Evolutionary conservation across 1,140 invertebrate species (phyloP), one percentile per base, ranked within the genome.

Genomic region (Ceratitis capitata): DNA sequence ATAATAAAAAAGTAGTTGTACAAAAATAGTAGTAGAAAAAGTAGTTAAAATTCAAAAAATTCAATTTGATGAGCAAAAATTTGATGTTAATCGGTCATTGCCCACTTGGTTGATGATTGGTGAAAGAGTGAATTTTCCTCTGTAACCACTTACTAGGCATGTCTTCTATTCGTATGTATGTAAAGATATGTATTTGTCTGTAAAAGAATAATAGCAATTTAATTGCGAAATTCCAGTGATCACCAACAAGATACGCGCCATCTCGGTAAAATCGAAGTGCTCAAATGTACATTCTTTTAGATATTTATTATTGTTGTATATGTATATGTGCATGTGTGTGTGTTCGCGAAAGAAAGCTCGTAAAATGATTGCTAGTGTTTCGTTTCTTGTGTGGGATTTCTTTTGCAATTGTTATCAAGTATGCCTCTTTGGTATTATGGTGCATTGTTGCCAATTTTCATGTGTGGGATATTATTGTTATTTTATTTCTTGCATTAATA

Each of bases 201-300:
- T 56, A 56, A 29, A 61, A 69, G 51, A 69, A 35, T 69, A 69
- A 69, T n/a, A 19, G 64, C 64, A 39, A 69, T n/a, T 69, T 39
- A 69, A 69, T 69, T 69, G 35, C 64, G 64, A 69, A 69, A 69
- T 69, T 69, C 35, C 64, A 42, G 35, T 69, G 16, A 42, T 19
- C 64, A 69, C 29, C 26, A 4, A n/a, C n/a, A 61, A 39, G 14
- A 39, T 69, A 39, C n/a, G 19, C 35, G 32, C 4, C 29, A 69
- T 39, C 14, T n/a, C 32, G 14, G n/a, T n/a, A 35, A 39, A 35
- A 39, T 69, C 35, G 14, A 69, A 69, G 64, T 42, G 29, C 5
- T 14, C n/a, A 39, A 10, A 69, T 29, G 58, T 29, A 29, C 29
- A 64, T 29, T 64, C 58, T 64, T 23, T n/a, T n/a, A 19, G 14